Base-by-base conservation (phyloP, 2,888 invertebrate genomes). In the Hofmannophila pseudospretella region DNA sequence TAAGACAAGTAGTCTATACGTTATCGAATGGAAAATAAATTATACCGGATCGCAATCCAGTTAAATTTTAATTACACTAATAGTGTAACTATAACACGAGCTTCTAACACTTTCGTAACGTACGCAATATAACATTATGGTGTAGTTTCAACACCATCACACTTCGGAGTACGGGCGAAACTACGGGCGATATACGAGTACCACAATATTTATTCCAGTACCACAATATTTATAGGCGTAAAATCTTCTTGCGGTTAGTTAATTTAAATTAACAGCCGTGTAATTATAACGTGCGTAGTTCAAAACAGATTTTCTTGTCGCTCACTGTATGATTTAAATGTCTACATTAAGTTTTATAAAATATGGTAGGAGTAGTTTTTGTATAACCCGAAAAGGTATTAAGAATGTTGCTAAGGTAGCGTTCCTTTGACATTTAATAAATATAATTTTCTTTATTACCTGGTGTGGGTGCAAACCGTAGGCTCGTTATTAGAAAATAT, bases 191-290 rank as follows among this genome's bases (percentile, higher is more conserved):
- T n/a, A n/a, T n/a, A n/a, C n/a, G n/a, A 58, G 58, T 67, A 60
- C 53, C 16, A 16, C 51, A 42, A 58, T 66, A 65, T 69, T 71
- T 45, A 51, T 46, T n/a, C n/a, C n/a, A 58, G 58, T 67, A 60
- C 53, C 16, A 16, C 51, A 42, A 58, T 66, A 65, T 69, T 71
- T 45, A 51, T 46, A 45, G 42, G 39, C 44, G 34, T 39, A 34
- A 71, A 72, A 68, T 73, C 63, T 59, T 67, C 69, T 63, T 61
- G 68, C 58, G 65, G 70, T 68, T 68, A 58, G 69, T 75, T 78
- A 70, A 74, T 76, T 67, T 66, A 65, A 70, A 75, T 74, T 71
- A 71, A 74, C 70, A 59, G 64, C 67, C 67, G 63, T 63, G 65
- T 77, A 76, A 79, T 78, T 74, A 75, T 64, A 59, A 65, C 61